Evolutionary conservation across 2,113 vertebrate species (phyloP).

Genomic region (Thunnus thynnus): DNA sequence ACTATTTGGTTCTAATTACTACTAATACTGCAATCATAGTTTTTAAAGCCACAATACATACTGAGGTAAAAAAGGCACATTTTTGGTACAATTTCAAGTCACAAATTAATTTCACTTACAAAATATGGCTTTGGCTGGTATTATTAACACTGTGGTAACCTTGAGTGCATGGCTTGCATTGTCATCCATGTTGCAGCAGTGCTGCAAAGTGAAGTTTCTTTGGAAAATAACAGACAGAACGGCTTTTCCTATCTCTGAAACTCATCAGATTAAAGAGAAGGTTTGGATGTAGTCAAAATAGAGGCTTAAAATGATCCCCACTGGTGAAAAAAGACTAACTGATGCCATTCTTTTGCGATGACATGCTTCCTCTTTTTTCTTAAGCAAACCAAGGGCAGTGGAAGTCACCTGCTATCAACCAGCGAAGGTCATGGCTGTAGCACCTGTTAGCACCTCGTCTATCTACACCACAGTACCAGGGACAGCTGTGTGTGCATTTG

Average conservation of each 20-base stretch:
- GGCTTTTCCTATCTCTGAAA: slow-evolving; percentile 74
- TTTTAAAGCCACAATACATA: slow-evolving; percentile 64
- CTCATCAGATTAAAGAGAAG: slow-evolving; percentile 71
- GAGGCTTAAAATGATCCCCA: slow-evolving; percentile 70
- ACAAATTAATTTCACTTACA: slow-evolving; percentile 65
- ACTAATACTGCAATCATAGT: slow-evolving; percentile 77
- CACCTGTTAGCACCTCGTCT: slow-evolving; percentile 87
- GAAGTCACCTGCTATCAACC: slow-evolving; percentile 84
- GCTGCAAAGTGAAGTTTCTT: slow-evolving; percentile 59
- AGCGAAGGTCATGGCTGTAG: slow-evolving; percentile 77
- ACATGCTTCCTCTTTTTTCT: slow-evolving; percentile 77
- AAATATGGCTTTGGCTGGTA: slow-evolving; percentile 79
- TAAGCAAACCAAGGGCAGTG: slow-evolving; percentile 77
- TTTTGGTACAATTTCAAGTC: slow-evolving; percentile 71
- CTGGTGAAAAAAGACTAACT: slow-evolving; percentile 57
- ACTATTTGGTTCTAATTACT: slow-evolving; percentile 56
- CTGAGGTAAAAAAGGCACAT: slow-evolving; percentile 80
- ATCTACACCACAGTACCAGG: slow-evolving; percentile 79
- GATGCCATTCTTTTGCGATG: slow-evolving; percentile 74
- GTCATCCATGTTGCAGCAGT: slow-evolving; percentile 24
- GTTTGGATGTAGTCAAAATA: slow-evolving; percentile 79
- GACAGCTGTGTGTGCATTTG: slow-evolving; percentile 82
- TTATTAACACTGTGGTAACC: slow-evolving; percentile 84
- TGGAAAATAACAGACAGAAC: slow-evolving; percentile 57
- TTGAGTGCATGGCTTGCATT: slow-evolving; percentile 77